Evolutionary conservation across 2,113 vertebrate genomes (phyloP).

Genomic region (Tragulus kanchil): DNA sequence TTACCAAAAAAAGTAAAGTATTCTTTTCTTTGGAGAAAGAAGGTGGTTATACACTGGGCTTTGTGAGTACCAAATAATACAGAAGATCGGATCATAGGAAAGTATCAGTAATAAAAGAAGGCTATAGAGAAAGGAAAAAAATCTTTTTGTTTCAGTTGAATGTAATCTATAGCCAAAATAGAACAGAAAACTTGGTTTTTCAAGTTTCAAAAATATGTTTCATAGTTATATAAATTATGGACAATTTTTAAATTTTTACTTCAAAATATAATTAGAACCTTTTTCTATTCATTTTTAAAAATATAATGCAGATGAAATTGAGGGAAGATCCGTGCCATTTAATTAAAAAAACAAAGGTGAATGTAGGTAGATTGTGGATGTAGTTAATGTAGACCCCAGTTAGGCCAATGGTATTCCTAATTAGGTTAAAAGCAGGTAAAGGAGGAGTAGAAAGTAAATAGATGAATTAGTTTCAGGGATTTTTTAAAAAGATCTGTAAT

Average conservation of each 20-base stretch:
- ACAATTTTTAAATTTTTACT: slow-evolving; percentile 28
- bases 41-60: slow-evolving; percentile 35
- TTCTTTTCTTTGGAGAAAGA: not conserved
- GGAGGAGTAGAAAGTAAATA: not conserved
- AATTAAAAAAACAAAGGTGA: not conserved
- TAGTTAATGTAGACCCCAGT: not conserved
- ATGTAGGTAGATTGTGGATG: not conserved
- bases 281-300: slow-evolving; percentile 34
- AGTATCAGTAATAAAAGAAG: slow-evolving; percentile 18
- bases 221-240: slow-evolving; percentile 24
- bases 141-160: slow-evolving; percentile 13
- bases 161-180: slow-evolving; percentile 6
- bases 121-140: slow-evolving; percentile 33
- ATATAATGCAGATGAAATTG: not conserved
- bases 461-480: not conserved
- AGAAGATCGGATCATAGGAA: not conserved
- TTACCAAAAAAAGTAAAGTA: not conserved
- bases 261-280: slow-evolving; percentile 47
- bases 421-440: not conserved
- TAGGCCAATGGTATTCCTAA: not conserved
- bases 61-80: slow-evolving; percentile 49
- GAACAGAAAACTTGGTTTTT: slow-evolving; percentile 50
- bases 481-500: not conserved
- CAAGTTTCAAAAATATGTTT: slow-evolving; percentile 41
- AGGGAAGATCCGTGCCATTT: not conserved